phyloP scores from a whole-genome alignment of 2,113 vertebrate species.

The Choloepus hoffmanni region DNA sequence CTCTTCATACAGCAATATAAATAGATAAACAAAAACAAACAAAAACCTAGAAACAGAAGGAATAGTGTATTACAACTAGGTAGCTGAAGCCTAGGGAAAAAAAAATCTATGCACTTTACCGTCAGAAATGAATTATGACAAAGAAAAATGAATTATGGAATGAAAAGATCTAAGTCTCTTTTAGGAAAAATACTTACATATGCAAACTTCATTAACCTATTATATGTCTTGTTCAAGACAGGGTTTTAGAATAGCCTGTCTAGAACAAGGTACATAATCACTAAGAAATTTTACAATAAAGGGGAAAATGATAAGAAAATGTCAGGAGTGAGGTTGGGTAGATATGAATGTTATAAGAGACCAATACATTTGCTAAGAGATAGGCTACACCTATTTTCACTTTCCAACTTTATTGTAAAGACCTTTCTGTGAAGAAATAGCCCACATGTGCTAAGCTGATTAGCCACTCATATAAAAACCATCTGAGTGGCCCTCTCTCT shows the following conservation, averaged over 20 bases:
- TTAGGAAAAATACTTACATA: neutral
- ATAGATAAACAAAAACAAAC: neutral
- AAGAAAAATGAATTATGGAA: conserved; percentile 22
- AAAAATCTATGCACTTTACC: neutral
- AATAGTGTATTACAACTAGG: neutral
- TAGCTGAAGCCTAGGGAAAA: neutral
- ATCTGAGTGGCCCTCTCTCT: too few relatives aligned
- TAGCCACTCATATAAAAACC: neutral
- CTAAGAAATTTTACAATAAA: conserved; percentile 9
- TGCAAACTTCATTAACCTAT: neutral
- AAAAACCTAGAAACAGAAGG: neutral
- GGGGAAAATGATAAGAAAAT: conserved; percentile 7
- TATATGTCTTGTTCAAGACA: neutral
- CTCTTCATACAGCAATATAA: conserved; percentile 11
- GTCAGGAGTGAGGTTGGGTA: neutral
- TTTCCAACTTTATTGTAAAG: conserved; percentile 34
- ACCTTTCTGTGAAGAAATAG: conserved; percentile 49
- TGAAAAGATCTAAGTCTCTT: neutral
- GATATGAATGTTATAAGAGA: neutral
- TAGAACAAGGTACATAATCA: neutral
- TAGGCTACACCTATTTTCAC: neutral
- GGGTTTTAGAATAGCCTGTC: neutral
- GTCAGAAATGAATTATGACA: neutral
- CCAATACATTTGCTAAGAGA: neutral
- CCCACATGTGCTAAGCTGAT: neutral